Conservation (phyloP, 2,888 invertebrate species). For the Nebria brevicollis region DNA sequence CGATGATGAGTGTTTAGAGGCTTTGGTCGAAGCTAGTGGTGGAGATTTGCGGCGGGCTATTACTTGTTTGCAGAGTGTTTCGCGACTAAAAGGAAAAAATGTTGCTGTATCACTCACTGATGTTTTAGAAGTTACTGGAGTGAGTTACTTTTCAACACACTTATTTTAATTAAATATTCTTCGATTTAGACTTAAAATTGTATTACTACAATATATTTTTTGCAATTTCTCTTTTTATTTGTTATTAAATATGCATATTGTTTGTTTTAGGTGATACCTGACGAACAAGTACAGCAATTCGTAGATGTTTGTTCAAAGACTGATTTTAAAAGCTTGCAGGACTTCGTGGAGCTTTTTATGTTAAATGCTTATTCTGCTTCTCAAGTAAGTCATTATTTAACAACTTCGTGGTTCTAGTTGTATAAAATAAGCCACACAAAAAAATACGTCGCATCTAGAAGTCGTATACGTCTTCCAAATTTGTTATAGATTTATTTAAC, state of each 20-base stretch:
- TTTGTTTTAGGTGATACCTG: constrained; percentile 73
- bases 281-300: constrained; percentile 75
- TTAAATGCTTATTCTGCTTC: constrained; percentile 88
- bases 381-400: constrained; percentile 64
- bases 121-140: constrained; percentile 87
- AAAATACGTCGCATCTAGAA: too few species aligned
- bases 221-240: too few species aligned
- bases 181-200: too few species aligned
- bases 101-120: constrained; percentile 73
- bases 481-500: too few species aligned
- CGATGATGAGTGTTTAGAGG: constrained; percentile 76
- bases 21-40: constrained; percentile 87
- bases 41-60: constrained; percentile 96
- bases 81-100: constrained; percentile 77
- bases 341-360: constrained; percentile 78
- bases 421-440: too few species aligned
- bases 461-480: too few species aligned
- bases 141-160: constrained; percentile 57
- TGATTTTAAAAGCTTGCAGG: constrained; percentile 80
- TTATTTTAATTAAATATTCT: too few species aligned
- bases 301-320: constrained; percentile 75
- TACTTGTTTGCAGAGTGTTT: constrained; percentile 91
- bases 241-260: constrained; percentile 23
- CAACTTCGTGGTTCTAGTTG: background rate
- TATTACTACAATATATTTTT: too few species aligned